These are phyloP conservation scores for Eremobia ochroleuca DNA, from an alignment of 2,888 invertebrate genomes.

Conservation along the genomic window DNA sequence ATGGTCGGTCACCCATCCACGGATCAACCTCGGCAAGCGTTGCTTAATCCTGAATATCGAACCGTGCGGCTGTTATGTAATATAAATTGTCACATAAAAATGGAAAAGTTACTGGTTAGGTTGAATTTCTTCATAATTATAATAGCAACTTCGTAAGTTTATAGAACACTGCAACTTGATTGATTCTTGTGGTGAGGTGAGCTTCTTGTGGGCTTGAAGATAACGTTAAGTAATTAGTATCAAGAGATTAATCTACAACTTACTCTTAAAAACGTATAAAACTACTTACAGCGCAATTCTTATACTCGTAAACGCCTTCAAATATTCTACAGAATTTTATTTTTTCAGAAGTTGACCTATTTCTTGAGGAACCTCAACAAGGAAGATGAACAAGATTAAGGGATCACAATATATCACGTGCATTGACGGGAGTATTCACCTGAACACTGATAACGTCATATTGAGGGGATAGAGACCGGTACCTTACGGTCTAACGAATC, in stretches of 20 bases:
- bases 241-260: neutral
- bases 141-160: neutral
- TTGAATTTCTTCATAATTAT: neutral
- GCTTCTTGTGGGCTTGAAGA: neutral
- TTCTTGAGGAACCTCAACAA: neutral
- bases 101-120: neutral
- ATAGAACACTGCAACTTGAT: neutral
- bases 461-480: neutral
- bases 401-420: constrained; percentile 42
- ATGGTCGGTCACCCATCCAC: too few relatives aligned
- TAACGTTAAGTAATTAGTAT: neutral
- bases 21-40: too few relatives aligned
- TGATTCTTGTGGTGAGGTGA: neutral
- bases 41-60: too few relatives aligned
- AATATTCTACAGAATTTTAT: neutral
- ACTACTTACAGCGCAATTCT: too few relatives aligned
- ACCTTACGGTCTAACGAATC: neutral
- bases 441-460: constrained; percentile 39
- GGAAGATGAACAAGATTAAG: constrained; percentile 11
- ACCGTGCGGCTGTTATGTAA: too few relatives aligned
- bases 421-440: constrained; percentile 38
- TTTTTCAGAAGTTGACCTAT: neutral
- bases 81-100: too few relatives aligned
- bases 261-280: neutral
- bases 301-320: neutral